Conservation (phyloP, 2,797 vertebrate species). For the Selene dorsalis region DNA sequence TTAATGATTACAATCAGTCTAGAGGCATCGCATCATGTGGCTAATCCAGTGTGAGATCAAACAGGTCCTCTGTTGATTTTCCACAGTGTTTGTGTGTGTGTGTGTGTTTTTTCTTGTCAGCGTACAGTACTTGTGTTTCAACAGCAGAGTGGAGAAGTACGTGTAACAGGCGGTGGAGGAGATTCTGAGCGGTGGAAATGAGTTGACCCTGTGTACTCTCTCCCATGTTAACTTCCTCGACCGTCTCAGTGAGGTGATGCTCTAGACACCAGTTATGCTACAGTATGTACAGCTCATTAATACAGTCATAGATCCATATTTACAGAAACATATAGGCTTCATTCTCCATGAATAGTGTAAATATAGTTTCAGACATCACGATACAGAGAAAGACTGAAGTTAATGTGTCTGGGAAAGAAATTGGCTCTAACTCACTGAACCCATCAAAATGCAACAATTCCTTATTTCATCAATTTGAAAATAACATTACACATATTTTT, state of each 20-base stretch:
- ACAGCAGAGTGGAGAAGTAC: not conserved
- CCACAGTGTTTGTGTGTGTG: no score
- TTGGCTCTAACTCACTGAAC: not conserved
- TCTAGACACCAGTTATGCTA: slow-evolving; percentile 9
- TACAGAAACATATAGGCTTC: slow-evolving; percentile 51
- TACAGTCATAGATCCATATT: slow-evolving; percentile 44
- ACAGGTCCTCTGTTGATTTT: not conserved
- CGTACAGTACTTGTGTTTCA: slow-evolving; percentile 29
- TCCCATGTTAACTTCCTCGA: slow-evolving; percentile 23
- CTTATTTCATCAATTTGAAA: slow-evolving; percentile 17
- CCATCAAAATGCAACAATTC: slow-evolving; percentile 8
- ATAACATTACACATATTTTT: not conserved
- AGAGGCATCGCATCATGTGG: slow-evolving; percentile 7
- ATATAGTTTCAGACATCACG: slow-evolving; percentile 12
- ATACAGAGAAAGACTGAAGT: not conserved
- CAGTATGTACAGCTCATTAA: slow-evolving; percentile 31
- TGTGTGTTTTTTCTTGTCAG: slow-evolving; percentile 23
- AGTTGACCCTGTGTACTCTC: slow-evolving; percentile 21
- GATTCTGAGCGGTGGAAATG: slow-evolving; percentile 1
- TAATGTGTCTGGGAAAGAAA: not conserved
- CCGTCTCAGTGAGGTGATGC: slow-evolving; percentile 4
- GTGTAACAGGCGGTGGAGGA: not conserved
- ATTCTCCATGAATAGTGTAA: not conserved
- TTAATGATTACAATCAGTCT: not conserved
- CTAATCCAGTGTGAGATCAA: not conserved